Base-by-base conservation (phyloP, 2,888 invertebrate species). In the Stratiomys singularior region DNA sequence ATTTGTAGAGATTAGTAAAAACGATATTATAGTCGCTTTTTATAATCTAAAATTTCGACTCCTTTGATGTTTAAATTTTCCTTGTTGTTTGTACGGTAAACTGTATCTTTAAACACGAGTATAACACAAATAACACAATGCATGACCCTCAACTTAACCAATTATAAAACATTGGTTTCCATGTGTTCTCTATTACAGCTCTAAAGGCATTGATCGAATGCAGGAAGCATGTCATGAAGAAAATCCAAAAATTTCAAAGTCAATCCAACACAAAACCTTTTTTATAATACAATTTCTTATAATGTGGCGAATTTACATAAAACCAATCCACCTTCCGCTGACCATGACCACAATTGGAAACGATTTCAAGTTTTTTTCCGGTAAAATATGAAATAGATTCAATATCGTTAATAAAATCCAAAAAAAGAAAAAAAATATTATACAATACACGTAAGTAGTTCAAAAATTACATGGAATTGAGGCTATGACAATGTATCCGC, bases 181-280 rank as follows among this genome's bases (percentile, higher is more conserved):
- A n/a, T n/a, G n/a, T n/a, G n/a, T 37, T 37, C 3, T 37, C 37
- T 37, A 37, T 37, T 37, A 37, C 3, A 5, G 9, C 9, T 9
- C 37, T 37, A 3, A 37, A 37, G 3, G 37, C 9, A 37, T 37
- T 37, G 37, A 9, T 37, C 37, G 37, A 37, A 9, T 9, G 37
- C 37, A 9, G 37, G 9, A 37, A 37, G 37, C 9, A 37, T 9
- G 9, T 9, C 3, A 37, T 37, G 3, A 3, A 37, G 5, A 66
- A 66, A 30, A 30, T 37, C n/a, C 15, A 66, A 18, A 9, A 30
- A 66, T 25, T 30, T 66, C 66, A 66, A 66, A 25, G 66, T 66
- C 66, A 66, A 44, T 9, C 37, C 37, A 5, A 37, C 9, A 37
- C 3, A 15, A 37, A n/a, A 66, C 18, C 66, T 25, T 21, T 66